Evolutionary conservation across 2,113 vertebrate genomes (phyloP).

Genomic region (Erythrocercus mccallii): DNA sequence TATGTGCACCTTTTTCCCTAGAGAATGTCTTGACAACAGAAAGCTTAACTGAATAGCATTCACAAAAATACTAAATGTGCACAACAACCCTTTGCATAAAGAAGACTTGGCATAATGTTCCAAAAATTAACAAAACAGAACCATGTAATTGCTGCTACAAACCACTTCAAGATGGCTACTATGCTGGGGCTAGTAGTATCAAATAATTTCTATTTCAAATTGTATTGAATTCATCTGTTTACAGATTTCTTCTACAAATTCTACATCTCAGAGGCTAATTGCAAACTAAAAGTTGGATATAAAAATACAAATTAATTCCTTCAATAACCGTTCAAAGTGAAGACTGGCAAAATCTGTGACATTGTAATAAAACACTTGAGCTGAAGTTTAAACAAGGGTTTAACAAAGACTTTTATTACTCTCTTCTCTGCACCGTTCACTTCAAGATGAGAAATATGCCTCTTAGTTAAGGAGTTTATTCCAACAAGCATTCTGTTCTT

Average conservation of each 20-base stretch:
- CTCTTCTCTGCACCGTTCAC: neutral
- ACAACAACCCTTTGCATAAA: neutral
- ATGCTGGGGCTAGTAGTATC: neutral
- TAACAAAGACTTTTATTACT: neutral
- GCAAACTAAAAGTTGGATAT: neutral
- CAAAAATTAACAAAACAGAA: neutral
- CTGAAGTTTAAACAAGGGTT: neutral
- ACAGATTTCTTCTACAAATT: neutral
- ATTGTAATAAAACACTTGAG: neutral
- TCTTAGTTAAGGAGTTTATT: neutral
- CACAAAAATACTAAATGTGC: neutral
- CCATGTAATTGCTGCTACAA: neutral
- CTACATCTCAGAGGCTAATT: neutral
- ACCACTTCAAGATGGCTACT: neutral
- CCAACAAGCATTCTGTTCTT: neutral
- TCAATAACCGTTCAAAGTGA: neutral
- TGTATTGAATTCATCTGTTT: neutral
- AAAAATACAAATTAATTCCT: neutral
- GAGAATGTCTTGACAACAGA: neutral
- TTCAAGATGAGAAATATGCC: neutral
- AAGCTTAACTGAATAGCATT: neutral
- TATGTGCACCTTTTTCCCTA: neutral
- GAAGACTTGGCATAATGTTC: neutral
- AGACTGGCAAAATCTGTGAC: neutral
- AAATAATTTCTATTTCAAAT: neutral